Conservation (phyloP, 2,113 vertebrate genomes). For the Egretta garzetta region DNA sequence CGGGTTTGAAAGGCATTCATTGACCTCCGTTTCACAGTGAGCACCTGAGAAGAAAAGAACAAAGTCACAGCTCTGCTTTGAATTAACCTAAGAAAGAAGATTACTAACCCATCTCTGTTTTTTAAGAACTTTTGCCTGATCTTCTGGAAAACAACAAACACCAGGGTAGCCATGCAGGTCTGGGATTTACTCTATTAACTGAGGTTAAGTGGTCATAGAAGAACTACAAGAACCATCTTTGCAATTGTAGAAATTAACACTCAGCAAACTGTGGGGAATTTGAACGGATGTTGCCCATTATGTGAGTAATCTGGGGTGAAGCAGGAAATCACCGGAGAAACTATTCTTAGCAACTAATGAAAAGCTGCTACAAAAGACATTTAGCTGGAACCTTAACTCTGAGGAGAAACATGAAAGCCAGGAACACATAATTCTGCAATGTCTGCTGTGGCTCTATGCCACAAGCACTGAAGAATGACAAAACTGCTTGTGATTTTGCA, state of each 20-base stretch:
- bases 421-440: neutral
- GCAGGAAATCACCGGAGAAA: neutral
- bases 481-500: neutral
- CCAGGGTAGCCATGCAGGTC: neutral
- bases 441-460: neutral
- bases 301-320: neutral
- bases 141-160: neutral
- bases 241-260: neutral
- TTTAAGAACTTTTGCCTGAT: neutral
- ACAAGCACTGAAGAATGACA: neutral
- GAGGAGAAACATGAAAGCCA: neutral
- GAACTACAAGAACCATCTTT: neutral
- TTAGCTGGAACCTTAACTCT: neutral
- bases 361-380: neutral
- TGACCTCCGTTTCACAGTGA: conserved; percentile 88
- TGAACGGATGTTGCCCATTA: neutral
- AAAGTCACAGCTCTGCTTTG: neutral
- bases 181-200: neutral
- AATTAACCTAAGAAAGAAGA: neutral
- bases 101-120: neutral
- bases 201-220: neutral
- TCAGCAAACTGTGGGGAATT: neutral
- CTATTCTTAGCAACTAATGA: neutral
- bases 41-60: conserved; percentile 62
- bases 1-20: conserved; percentile 90